Evolutionary conservation across 2,888 invertebrate genomes (phyloP), one percentile per base, ranked within the genome.

Genomic region (Eristalis pertinax): DNA sequence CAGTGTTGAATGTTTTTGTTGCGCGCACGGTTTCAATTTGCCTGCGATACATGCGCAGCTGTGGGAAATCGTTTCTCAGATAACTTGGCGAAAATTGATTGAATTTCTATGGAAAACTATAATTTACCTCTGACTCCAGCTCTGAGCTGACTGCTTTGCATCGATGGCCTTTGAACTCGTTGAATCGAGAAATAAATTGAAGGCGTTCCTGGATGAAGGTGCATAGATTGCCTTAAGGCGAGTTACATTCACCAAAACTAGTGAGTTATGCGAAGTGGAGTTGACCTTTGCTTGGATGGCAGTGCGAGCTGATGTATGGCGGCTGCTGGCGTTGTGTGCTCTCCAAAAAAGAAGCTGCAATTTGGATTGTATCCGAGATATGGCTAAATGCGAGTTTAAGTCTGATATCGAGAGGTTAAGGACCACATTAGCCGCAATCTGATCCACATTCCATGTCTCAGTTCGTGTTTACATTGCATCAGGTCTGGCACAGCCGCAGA

Each of bases 41-140:
- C 41, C 38, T 64, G 50, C n/a, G 38, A 70, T 65, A 64, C 26
- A 81, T 68, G 62, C 19, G 50, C 64, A 69, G 41, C 29, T 13
- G 24, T 35, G 62, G 65, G 32, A 74, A 65, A 72, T 72, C 64
- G 60, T 50, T 74, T 86, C 74, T 67, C 19, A 56, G 62, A 70
- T 69, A 69, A 74, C 19, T 65, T n/a, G n/a, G 74, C 29, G 41
- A 70, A 86, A 82, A 82, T 74, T 78, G 74, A 83, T 86, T 86
- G 78, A 86, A 74, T 75, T 83, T 86, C 82, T 67, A 62, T 56
- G 83, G 35, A 70, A 82, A 82, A 41, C 38, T 63, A 60, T 62
- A 70, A 78, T 65, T 70, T 41, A 68, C 41, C 26, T 32, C 32
- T 38, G 70, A 56, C 56, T 68, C 43, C 32, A 32, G 32, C 32